Base-by-base conservation (phyloP, 2,888 invertebrate genomes). In the Dorcus parallelipipedus region DNA sequence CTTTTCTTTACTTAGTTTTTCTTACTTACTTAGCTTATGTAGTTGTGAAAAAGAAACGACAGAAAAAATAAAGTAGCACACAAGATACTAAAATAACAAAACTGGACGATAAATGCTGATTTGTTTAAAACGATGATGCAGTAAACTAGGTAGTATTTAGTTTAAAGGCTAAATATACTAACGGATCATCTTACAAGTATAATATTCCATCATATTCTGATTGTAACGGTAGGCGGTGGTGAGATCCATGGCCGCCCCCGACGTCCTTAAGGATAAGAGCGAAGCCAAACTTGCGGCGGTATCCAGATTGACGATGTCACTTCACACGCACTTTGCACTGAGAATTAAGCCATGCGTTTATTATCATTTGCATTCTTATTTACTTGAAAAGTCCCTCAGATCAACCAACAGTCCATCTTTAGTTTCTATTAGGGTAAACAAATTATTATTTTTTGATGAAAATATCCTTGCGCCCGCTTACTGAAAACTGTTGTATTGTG, bases 201-300 rank as follows among this genome's bases (percentile, higher is more conserved):
- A 96, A 83, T 96, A 96, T 85, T 97, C 97, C 96, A 96, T 95
- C 95, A 96, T 95, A 80, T 95, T 95, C 77, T 95, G 95, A 81
- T 95, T 96, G 84, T 95, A 95, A 73, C 95, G 86, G 81, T 95
- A 95, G 73, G 95, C 94, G 75, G 94, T 94, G 76, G 93, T 91
- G 73, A 95, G 86, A 82, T 95, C 95, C 88, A 95, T 92, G 68
- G 88, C 87, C 71, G 84, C 82, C 79, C 83, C 83, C 76, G 83
- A 84, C 82, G 86, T 82, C 74, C 86, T 81, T 79, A 84, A 81
- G 64, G 82, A 81, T 71, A 84, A 83, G 82, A 84, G 84, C 80
- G 87, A 86, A 72, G 85, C 84, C 71, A 87, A 84, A 78, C 86
- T 85, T 75, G 82, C 80, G 52, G 55, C 52, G 76, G 84, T 83